phyloP scores from a whole-genome alignment of 2,888 invertebrate genomes.

The Mellilla xanthometata region DNA sequence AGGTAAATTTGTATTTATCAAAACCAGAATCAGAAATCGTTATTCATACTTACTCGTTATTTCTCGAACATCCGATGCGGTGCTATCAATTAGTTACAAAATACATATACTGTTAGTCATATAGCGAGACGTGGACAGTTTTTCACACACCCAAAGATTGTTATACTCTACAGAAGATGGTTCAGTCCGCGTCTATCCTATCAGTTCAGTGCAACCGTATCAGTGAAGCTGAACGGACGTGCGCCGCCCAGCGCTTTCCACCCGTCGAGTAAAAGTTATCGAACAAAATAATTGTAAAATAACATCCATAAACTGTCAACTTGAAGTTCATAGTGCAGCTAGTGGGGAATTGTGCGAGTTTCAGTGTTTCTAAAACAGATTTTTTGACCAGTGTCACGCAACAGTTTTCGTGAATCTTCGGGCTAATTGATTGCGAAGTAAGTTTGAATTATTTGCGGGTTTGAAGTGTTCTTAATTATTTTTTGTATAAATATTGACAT shows the following conservation, averaged over 20 bases:
- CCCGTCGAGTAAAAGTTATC: constrained; percentile 37
- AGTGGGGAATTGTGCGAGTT: constrained; percentile 18
- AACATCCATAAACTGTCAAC: not conserved
- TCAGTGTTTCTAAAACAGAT: constrained; percentile 11
- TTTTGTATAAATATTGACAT: too few species aligned
- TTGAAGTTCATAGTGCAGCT: not conserved
- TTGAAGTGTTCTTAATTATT: too few species aligned
- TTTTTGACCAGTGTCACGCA: constrained; percentile 11
- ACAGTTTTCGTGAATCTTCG: constrained; percentile 2
- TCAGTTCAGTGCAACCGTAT: constrained; percentile 49
- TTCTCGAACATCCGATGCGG: too few species aligned
- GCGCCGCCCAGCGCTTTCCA: constrained; percentile 30
- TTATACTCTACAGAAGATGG: not conserved
- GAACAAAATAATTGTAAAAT: constrained; percentile 25
- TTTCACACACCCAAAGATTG: too few species aligned
- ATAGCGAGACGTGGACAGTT: too few species aligned
- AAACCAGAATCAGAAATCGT: too few species aligned
- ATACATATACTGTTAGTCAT: too few species aligned
- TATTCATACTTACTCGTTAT: too few species aligned
- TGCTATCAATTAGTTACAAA: too few species aligned
- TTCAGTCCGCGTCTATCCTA: not conserved
- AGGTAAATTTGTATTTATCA: too few species aligned
- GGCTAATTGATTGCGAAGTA: constrained; percentile 4
- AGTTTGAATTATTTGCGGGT: constrained; percentile 1
- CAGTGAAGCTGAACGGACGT: constrained; percentile 42